Base-by-base conservation (phyloP, 2,797 vertebrate genomes). In the Platyrinchus mystaceus region DNA sequence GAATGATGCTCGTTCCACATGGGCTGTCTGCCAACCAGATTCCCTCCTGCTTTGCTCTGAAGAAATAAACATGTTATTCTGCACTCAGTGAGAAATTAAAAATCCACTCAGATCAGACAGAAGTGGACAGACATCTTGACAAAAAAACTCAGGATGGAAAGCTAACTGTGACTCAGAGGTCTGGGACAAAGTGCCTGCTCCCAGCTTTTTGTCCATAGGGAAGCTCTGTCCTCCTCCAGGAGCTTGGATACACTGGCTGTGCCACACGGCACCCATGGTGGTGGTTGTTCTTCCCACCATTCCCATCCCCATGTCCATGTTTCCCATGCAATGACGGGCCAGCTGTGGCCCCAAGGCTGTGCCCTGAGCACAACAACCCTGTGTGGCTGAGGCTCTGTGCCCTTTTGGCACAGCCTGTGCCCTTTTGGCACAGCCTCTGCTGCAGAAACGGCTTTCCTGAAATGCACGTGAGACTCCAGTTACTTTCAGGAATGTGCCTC, bases 401-500 rank as follows among this genome's bases (percentile, higher is more conserved):
- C 24, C 46, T 50, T 41, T 46, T 2, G 5, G 59, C 56, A 60
- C 3, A 6, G 26, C n/a, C 26, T 10, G 39, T 14, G 19, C 22
- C 26, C 50, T 49, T 41, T 47, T 2, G 5, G 56, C 53, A 62
- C 3, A 6, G 26, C 22, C 39, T 55, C 16, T 5, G 76, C 56
- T 83, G 69, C 67, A 55, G 50, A n/a, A 92, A 34, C 27, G 64
- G 36, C 47, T 81, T 84, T 63, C 46, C 70, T 81, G 82, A 92
- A 77, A 56, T 14, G 49, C 68, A 32, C 5, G 3, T 44, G 62
- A 83, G 68, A 73, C 11, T 96, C 92, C 73, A 68, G 43, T 94
- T 96, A 63, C 69, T 95, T 86, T 75, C 84, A 96, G 96, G 96
- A 97, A 97, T 96, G 95, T 53, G 37, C 23, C 76, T 71, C 64